Base-by-base conservation (phyloP, 2,888 invertebrate genomes). In the Melanostoma scalare region DNA sequence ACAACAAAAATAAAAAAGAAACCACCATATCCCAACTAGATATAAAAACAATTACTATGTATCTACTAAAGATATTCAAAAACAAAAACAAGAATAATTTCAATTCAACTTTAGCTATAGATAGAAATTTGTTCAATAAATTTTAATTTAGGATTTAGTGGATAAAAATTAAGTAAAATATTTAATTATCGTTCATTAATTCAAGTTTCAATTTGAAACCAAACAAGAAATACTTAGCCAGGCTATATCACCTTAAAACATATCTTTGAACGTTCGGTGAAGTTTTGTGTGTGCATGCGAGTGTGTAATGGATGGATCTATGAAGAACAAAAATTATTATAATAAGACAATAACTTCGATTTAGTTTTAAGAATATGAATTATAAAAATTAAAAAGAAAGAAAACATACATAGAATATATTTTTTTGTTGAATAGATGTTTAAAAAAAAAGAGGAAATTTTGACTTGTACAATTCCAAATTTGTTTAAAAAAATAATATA, bases 221-320 rank as follows among this genome's bases (percentile, higher is more conserved):
- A 76, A 72, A 36, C 72, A 80, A 74, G 69, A 71, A 72, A 82
- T 58, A 86, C 85, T 87, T 88, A 90, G 90, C 90, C 91, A 91
- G 90, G 91, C 90, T 89, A 90, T 91, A 91, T 90, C 91, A 90
- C 89, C 89, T 89, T 89, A 89, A 91, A 89, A 91, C 91, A 91
- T 91, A 91, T 91, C 91, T 91, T 89, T 89, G 90, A 90, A 58
- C 84, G 84, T 82, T 73, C 72, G 78, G 78, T 82, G 82, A 78
- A 77, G 58, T 60, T 69, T 50, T 63, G 38, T 78, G 82, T 75
- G 58, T 74, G 79, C 71, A 74, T 79, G 74, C 63, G 84, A 44
- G 74, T 79, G 84, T 71, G 55, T 78, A 58, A 67, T 20, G 69
- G 74, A 75, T 84, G 84, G 74, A 79, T 84, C 63, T 75, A 48